phyloP scores from a whole-genome alignment of 2,888 invertebrate genomes.

The Synanthedon tipuliformis region DNA sequence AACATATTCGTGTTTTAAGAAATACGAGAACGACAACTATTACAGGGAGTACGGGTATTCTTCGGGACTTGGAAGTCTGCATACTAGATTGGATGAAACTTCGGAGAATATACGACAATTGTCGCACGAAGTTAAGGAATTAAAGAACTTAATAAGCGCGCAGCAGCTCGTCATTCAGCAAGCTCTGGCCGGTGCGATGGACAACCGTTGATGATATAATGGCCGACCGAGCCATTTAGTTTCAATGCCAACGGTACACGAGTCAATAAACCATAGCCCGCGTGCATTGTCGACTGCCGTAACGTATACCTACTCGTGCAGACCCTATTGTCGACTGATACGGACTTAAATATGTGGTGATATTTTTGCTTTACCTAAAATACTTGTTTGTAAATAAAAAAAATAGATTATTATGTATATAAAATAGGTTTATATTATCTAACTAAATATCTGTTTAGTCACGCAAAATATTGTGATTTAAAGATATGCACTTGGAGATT shows the following conservation, averaged over 20 bases:
- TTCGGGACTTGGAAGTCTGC: conserved; percentile 69
- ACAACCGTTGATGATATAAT: conserved; percentile 61
- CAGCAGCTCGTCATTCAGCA: conserved; percentile 66
- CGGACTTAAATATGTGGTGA: conserved; percentile 50
- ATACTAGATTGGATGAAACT: conserved; percentile 75
- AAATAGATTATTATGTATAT: not conserved
- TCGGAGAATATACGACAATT: conserved; percentile 75
- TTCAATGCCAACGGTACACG: conserved; percentile 63
- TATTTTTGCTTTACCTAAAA: conserved; percentile 27
- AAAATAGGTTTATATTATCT: not conserved
- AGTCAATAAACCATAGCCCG: conserved; percentile 59
- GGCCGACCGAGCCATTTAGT: conserved; percentile 43
- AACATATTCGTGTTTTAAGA: conserved; percentile 74
- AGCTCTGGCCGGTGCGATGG: conserved; percentile 54
- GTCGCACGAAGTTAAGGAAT: conserved; percentile 76
- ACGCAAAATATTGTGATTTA: conserved; percentile 9
- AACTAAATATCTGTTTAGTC: conserved; percentile 8
- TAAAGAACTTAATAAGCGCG: conserved; percentile 69
- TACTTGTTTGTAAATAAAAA: conserved; percentile 8
- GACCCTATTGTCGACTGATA: conserved; percentile 31
- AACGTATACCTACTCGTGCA: conserved; percentile 27
- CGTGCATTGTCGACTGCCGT: conserved; percentile 40
- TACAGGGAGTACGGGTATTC: conserved; percentile 69
- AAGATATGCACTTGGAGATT: no score
- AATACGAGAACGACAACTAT: conserved; percentile 67